These are phyloP conservation scores for Elymnias hypermnestra DNA, from an alignment of 1,140 invertebrate genomes.

Conservation along the genomic window DNA sequence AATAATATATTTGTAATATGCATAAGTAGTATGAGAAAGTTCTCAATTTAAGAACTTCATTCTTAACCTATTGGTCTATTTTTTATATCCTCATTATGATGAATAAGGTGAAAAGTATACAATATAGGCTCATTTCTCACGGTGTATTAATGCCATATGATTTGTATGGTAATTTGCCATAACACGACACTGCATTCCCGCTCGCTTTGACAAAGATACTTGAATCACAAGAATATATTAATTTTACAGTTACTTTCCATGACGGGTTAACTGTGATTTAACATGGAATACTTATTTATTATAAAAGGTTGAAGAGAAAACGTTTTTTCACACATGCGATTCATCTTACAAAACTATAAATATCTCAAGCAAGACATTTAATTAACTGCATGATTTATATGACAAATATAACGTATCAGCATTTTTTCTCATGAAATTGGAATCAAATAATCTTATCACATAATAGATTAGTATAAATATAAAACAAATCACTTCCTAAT, in stretches of 20 bases:
- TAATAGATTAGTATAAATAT: too few species aligned
- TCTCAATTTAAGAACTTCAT: neutral
- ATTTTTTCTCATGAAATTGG: too few species aligned
- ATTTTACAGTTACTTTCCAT: neutral
- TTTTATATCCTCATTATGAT: neutral
- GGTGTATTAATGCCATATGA: slow-evolving; percentile 5
- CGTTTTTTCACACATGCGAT: too few species aligned
- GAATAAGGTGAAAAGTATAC: slow-evolving; percentile 3
- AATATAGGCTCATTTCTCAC: slow-evolving; percentile 3
- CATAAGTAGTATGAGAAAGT: slow-evolving; percentile 1
- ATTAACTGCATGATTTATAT: too few species aligned
- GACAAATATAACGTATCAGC: too few species aligned
- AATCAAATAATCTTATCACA: too few species aligned
- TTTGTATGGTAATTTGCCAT: slow-evolving; percentile 8
- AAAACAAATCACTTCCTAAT: too few species aligned
- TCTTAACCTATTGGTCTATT: neutral
- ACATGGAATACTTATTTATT: neutral
- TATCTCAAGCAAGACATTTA: too few species aligned
- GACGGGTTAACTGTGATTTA: neutral
- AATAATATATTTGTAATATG: too few species aligned
- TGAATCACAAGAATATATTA: slow-evolving; percentile 7
- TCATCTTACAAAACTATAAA: too few species aligned
- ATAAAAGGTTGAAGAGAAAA: too few species aligned
- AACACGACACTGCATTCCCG: slow-evolving; percentile 4
- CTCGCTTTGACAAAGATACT: neutral